Base-by-base conservation (phyloP, 1,140 invertebrate species). In the Xylocopa sonorina region DNA sequence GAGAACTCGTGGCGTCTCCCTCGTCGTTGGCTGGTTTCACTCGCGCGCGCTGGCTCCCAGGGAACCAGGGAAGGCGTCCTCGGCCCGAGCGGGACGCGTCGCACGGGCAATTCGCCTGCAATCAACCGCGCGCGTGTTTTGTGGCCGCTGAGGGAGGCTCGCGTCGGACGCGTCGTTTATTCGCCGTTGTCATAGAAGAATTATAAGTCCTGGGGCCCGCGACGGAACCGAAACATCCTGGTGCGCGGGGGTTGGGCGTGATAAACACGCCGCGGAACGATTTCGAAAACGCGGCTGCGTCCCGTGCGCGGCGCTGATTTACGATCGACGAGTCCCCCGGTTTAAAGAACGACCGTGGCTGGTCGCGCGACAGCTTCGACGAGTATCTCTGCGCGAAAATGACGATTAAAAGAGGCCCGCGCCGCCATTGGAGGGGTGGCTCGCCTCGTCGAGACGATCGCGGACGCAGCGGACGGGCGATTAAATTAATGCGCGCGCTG, bases 51-150 rank as follows among this genome's bases (percentile, higher is more conserved):
- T 16, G 63, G 51, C 63, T 50, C 75, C 41, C 75, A 12, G 29
- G 75, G 75, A 69, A 71, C 62, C 27, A 55, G 55, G 43, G 55
- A n/a, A n/a, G n/a, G n/a, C n/a, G n/a, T n/a, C n/a, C n/a, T n/a
- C n/a, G n/a, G 50, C 66, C 62, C 66, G 82, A 81, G 84, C 86
- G 82, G 84, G 81, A 88, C 82, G 85, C 76, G 64, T 32, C 79
- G 78, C 80, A 68, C 12, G 48, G 68, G 88, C 88, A 90, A 91
- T 91, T 91, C 89, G 89, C 85, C 85, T 83, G 88, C 89, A 89
- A 91, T 90, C 89, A 89, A 78, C 84, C 81, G 82, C 66, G 64
- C 83, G 87, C 89, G 88, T 89, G 87, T 88, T 90, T 90, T 90
- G 89, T 89, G 87, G 82, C 64, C 77, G 81, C 78, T 83, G 51